Conservation (phyloP, 92 coral and sea anemone species). For the Paramuricea clavata region DNA sequence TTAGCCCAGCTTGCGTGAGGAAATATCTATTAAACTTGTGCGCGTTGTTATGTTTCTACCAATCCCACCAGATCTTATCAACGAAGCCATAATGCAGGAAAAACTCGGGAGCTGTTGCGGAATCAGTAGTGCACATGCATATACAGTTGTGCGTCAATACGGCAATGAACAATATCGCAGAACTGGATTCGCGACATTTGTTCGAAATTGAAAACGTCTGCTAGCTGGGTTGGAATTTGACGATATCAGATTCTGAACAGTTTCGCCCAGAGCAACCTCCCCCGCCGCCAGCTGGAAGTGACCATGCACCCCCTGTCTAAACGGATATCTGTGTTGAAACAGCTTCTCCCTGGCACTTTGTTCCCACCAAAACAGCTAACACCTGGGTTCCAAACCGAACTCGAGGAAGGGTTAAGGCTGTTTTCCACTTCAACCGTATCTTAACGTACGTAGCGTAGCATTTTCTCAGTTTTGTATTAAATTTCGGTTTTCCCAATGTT, state of each 20-base stretch:
- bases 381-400: conserved; percentile 1
- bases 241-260: conserved; percentile 38
- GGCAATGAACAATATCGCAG: conserved; percentile 64
- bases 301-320: conserved; percentile 56
- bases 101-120: conserved; percentile 94
- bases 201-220: conserved; percentile 62
- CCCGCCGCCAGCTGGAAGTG: conserved; percentile 43
- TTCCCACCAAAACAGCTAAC: background rate
- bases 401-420: conserved; percentile 48
- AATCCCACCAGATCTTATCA: conserved; percentile 73
- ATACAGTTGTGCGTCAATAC: conserved; percentile 64
- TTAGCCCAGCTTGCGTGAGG: background rate
- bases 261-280: conserved; percentile 72
- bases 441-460: too few relatives aligned
- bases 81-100: conserved; percentile 89
- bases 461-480: too few relatives aligned
- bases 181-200: conserved; percentile 35
- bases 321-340: conserved; percentile 56
- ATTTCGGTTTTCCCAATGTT: too few relatives aligned
- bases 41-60: conserved; percentile 40
- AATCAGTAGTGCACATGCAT: conserved; percentile 71
- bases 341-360: background rate
- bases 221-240: background rate
- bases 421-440: too few relatives aligned
- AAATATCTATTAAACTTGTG: conserved; percentile 34